phyloP scores from a whole-genome alignment of 2,888 invertebrate species.

The Allophyes oxyacanthae region DNA sequence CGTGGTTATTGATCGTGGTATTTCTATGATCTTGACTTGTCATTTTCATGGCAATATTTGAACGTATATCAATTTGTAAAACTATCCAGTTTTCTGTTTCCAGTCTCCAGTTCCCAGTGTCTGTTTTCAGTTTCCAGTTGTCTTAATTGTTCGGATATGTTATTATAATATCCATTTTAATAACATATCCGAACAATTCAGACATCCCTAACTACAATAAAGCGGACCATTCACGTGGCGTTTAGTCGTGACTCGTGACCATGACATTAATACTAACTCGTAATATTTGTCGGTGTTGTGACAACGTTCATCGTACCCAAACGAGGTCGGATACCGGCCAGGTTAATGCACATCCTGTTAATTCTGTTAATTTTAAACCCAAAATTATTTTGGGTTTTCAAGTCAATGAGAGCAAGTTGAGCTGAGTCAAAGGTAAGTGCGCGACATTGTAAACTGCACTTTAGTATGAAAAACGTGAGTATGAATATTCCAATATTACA shows the following conservation, averaged over 20 bases:
- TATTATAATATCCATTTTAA: no score
- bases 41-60: no score
- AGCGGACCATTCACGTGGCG: conserved; percentile 43
- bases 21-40: no score
- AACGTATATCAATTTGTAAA: no score
- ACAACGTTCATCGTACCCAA: conserved; percentile 51
- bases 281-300: conserved; percentile 42
- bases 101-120: no score
- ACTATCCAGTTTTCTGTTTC: no score
- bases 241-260: conserved; percentile 56
- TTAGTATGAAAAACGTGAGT: no score
- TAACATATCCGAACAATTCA: not conserved
- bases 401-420: conserved; percentile 16
- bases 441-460: conserved; percentile 31
- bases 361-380: conserved; percentile 45
- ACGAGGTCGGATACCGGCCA: conserved; percentile 44
- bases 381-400: conserved; percentile 39
- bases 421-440: not conserved
- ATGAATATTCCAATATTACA: no score
- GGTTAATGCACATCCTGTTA: conserved; percentile 39
- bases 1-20: no score
- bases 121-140: no score
- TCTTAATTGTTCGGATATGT: not conserved
- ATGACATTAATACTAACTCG: conserved; percentile 48
- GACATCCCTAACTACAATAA: conserved; percentile 42